These are phyloP conservation scores for Nannoperca obscura DNA, from an alignment of 2,797 vertebrate genomes.

Conservation along the genomic window DNA sequence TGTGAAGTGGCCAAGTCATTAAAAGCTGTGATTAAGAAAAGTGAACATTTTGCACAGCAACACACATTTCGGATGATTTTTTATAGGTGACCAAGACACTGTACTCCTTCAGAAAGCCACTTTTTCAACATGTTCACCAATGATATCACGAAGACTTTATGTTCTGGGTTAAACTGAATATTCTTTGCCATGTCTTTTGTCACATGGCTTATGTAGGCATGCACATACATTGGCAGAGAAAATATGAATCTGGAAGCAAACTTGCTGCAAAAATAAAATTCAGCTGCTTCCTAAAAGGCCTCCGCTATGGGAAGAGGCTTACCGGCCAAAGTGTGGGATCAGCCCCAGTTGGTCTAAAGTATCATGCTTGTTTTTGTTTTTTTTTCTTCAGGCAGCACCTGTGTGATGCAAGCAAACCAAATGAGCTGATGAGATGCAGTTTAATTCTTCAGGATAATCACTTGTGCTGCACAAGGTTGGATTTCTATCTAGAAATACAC, in stretches of 20 bases:
- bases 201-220: slow-evolving; percentile 27
- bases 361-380: slow-evolving; percentile 11
- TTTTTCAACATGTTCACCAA: background rate
- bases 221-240: slow-evolving; percentile 29
- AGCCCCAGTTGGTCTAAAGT: slow-evolving; percentile 21
- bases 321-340: slow-evolving; percentile 14
- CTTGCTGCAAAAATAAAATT: slow-evolving; percentile 21
- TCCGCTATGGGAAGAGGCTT: slow-evolving; percentile 11
- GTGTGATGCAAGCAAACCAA: slow-evolving; percentile 3
- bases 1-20: slow-evolving; percentile 33
- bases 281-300: slow-evolving; percentile 26
- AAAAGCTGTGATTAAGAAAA: slow-evolving; percentile 28
- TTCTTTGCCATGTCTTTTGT: slow-evolving; percentile 37
- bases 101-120: background rate
- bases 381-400: background rate
- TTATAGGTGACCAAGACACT: background rate
- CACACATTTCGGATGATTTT: background rate
- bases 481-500: background rate
- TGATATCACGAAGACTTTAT: slow-evolving; percentile 5
- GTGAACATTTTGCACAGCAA: slow-evolving; percentile 12
- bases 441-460: background rate
- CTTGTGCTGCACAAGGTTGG: background rate
- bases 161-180: slow-evolving; percentile 42
- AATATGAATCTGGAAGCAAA: slow-evolving; percentile 37
- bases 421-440: background rate